These are phyloP conservation scores for Metalampra italica DNA, from an alignment of 2,888 invertebrate genomes.

Conservation along the genomic window DNA sequence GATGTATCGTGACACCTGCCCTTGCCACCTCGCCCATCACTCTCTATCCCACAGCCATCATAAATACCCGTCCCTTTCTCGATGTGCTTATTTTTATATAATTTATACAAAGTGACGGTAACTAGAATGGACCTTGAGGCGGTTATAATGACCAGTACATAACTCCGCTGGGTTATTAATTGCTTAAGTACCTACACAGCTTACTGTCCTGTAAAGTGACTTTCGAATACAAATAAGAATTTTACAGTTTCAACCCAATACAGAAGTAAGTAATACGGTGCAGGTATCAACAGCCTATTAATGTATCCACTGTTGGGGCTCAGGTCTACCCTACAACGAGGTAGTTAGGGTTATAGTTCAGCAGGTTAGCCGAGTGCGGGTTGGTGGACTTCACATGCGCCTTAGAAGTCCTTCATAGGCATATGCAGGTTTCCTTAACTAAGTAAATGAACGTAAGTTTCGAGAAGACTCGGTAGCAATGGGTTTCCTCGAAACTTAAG, in stretches of 20 bases:
- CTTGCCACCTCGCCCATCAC: slow-evolving; percentile 63
- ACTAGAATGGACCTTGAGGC: slow-evolving; percentile 71
- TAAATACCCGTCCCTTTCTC: slow-evolving; percentile 53
- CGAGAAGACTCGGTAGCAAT: no score
- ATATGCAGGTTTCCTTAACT: no score
- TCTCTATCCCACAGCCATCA: slow-evolving; percentile 43
- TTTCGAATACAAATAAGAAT: neutral
- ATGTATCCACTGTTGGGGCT: no score
- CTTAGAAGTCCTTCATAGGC: no score
- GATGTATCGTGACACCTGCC: slow-evolving; percentile 77
- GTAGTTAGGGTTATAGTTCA: no score
- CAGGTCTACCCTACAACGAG: no score
- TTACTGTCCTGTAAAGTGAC: slow-evolving; percentile 3
- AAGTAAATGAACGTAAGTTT: no score
- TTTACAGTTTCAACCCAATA: neutral
- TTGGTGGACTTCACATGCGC: no score
- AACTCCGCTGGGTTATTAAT: slow-evolving; percentile 51
- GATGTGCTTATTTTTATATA: slow-evolving; percentile 75
- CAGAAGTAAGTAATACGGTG: no score
- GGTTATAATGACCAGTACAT: slow-evolving; percentile 66
- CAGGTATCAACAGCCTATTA: no score
- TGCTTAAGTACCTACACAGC: slow-evolving; percentile 27
- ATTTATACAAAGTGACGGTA: slow-evolving; percentile 76
- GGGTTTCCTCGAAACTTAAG: no score
- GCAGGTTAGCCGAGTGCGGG: no score